Base-by-base conservation (phyloP, 2,797 vertebrate species). In the Semotilus atromaculatus region DNA sequence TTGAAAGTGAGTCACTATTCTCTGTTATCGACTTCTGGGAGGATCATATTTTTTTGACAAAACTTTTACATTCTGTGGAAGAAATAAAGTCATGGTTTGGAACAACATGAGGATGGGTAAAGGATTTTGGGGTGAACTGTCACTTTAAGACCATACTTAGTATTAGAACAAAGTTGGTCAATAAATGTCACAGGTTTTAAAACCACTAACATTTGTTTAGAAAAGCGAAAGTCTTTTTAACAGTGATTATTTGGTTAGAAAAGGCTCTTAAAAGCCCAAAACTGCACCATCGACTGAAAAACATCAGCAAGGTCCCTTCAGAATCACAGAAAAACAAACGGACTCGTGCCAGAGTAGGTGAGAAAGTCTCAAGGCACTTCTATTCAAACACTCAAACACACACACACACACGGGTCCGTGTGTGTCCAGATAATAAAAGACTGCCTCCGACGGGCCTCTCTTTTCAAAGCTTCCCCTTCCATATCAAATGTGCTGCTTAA, bases 401-500 rank as follows among this genome's bases (percentile, higher is more conserved):
- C 87, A 83, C 80, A 79, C 73, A 83, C 79, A 81, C 31, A 84
- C 76, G 83, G 70, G 86, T 84, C 82, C 18, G 85, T 85, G 83
- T 55, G 81, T 88, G 87, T 86, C 87, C 81, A 83, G 83, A 85
- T 89, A 88, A 90, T 88, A 87, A 88, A 86, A 89, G 85, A 77
- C 80, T 89, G 87, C 86, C 81, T 85, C 67, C 51, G 78, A 78
- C 87, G 85, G 89, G 89, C 80, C 80, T 86, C 81, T 87, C 86
- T 87, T 90, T 53, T 90, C 88, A 89, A 92, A 90, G 89, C 83
- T 81, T 19, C 71, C 67, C 81, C 84, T 79, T 88, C 88, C 88
- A 85, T 91, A 90, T 91, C 91, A 90, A 91, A 90, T 89, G 91
- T 88, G 91, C 84, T 90, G 88, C 89, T 91, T 89, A 90, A 89